Conservation (phyloP, 2,797 vertebrate species). For the Lycodopsis pacificus region DNA sequence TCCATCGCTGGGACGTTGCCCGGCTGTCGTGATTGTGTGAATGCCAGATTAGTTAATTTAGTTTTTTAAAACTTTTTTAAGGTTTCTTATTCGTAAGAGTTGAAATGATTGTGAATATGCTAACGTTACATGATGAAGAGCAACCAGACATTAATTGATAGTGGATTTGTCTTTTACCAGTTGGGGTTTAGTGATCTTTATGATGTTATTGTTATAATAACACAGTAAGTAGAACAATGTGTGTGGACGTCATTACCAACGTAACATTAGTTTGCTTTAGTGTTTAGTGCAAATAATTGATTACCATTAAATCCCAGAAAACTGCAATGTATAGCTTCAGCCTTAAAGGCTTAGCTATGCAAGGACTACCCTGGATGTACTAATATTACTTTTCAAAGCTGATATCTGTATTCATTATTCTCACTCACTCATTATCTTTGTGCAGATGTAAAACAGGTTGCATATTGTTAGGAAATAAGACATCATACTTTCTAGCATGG, state of each 20-base stretch:
- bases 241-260: not conserved
- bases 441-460: not conserved
- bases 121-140: not conserved
- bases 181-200: not conserved
- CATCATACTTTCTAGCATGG: not conserved
- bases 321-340: not conserved
- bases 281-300: not conserved
- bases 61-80: slow-evolving; percentile 1
- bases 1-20: accelerated
- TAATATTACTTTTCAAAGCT: not conserved
- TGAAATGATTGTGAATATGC: not conserved
- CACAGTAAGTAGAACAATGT: not conserved
- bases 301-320: not conserved
- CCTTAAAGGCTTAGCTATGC: not conserved
- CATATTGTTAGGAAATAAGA: not conserved
- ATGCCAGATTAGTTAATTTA: not conserved
- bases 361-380: not conserved
- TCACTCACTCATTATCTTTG: not conserved
- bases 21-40: not conserved
- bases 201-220: not conserved
- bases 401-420: not conserved
- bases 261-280: not conserved
- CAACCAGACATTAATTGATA: not conserved
- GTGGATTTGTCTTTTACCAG: not conserved
- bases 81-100: not conserved